phyloP scores from a whole-genome alignment of 2,797 vertebrate species.

The Spheniscus humboldti region DNA sequence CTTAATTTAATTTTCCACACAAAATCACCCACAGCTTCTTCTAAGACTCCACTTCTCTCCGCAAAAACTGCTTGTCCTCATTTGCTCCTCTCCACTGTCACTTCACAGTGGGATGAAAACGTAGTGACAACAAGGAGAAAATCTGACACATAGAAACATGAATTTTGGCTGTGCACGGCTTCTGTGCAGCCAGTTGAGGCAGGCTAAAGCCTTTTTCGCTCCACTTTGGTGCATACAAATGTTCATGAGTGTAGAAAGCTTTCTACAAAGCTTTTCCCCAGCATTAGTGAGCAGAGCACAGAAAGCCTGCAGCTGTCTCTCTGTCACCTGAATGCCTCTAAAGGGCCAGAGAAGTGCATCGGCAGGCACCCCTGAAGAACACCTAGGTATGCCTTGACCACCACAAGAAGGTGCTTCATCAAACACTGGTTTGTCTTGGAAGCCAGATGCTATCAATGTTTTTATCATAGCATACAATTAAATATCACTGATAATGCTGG shows the following conservation, averaged over 20 bases:
- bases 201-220: neutral
- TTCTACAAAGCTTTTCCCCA: neutral
- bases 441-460: neutral
- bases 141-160: neutral
- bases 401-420: neutral
- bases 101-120: neutral
- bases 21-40: neutral
- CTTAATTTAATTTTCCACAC: conserved; percentile 50
- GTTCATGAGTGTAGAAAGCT: neutral
- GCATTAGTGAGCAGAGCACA: neutral
- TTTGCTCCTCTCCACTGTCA: neutral
- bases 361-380: neutral
- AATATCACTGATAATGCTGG: neutral
- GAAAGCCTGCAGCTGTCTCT: neutral
- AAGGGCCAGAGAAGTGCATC: neutral
- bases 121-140: neutral
- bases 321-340: neutral
- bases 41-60: neutral
- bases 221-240: neutral
- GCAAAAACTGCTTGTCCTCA: neutral
- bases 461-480: neutral
- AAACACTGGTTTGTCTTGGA: neutral
- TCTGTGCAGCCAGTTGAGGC: neutral
- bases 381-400: neutral
- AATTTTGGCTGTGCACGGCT: neutral